These are phyloP conservation scores for Cossypha niveicapilla DNA, from an alignment of 2,797 vertebrate genomes.

Conservation along the genomic window DNA sequence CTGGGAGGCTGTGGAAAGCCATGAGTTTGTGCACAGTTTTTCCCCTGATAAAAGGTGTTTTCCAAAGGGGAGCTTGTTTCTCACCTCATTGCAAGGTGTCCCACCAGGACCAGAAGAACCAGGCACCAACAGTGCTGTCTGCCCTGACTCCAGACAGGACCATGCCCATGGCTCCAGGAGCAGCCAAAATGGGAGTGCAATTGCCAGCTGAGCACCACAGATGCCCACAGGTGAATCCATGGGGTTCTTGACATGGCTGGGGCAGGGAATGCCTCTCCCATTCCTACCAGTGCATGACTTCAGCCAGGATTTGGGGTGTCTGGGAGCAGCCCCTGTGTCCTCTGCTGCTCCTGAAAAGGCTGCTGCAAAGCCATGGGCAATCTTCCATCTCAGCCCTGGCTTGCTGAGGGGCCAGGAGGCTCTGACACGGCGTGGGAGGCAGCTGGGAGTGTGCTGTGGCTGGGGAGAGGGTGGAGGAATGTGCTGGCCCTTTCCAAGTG, in stretches of 20 bases:
- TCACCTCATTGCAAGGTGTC: not conserved
- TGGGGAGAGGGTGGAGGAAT: conserved; percentile 7
- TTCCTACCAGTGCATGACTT: not conserved
- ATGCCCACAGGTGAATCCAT: not conserved
- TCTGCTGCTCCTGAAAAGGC: not conserved
- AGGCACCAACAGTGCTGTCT: accelerated
- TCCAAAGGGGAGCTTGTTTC: not conserved
- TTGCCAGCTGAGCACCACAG: not conserved
- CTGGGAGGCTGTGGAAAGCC: not conserved
- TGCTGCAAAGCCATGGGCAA: not conserved
- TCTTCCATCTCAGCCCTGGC: not conserved
- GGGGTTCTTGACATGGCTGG: not conserved
- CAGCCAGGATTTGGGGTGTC: not conserved
- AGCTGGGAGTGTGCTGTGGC: not conserved
- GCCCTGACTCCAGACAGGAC: not conserved
- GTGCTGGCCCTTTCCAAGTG: not conserved
- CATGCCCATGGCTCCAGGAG: not conserved
- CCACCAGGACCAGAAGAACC: not conserved
- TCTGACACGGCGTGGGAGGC: accelerated
- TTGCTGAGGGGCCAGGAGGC: not conserved
- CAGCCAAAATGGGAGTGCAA: not conserved
- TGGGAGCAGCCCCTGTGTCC: not conserved
- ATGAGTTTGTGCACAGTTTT: not conserved
- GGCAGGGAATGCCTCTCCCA: not conserved
- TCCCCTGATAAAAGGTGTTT: not conserved